Evolutionary conservation across 2,888 invertebrate species (phyloP).

Genomic region (Agriopis aurantiaria): DNA sequence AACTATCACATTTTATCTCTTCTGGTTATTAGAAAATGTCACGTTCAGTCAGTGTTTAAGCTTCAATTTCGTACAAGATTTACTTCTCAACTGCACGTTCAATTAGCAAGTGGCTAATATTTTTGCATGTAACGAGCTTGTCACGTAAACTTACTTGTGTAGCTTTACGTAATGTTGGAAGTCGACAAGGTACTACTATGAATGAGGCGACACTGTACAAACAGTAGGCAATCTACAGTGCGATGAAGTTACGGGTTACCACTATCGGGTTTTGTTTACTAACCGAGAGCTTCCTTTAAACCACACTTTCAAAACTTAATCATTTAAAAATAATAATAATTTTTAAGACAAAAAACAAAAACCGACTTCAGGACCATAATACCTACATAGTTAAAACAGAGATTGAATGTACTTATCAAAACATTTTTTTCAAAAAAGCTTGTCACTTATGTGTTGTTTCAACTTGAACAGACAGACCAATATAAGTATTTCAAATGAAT

Average conservation of each 20-base stretch:
- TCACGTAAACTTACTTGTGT: background rate
- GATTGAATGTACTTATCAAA: too few species aligned
- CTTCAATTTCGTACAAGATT: slow-evolving; percentile 14
- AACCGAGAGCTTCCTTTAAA: too few species aligned
- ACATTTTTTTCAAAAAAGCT: too few species aligned
- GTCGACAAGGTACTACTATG: slow-evolving; percentile 5
- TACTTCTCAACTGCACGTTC: slow-evolving; percentile 4
- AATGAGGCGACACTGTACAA: background rate
- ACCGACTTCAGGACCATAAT: too few species aligned
- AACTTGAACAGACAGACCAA: too few species aligned
- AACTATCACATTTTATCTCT: background rate
- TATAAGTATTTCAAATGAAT: too few species aligned
- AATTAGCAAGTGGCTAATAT: slow-evolving; percentile 19
- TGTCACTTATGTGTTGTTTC: too few species aligned
- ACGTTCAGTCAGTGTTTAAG: slow-evolving; percentile 12
- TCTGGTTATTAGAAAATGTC: slow-evolving; percentile 13
- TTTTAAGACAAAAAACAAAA: too few species aligned
- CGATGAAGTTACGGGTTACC: too few species aligned
- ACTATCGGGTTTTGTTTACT: background rate
- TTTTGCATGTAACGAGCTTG: slow-evolving; percentile 19
- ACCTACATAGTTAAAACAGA: too few species aligned
- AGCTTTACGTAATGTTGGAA: slow-evolving; percentile 14
- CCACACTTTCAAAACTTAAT: too few species aligned
- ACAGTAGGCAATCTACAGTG: slow-evolving; percentile 21
- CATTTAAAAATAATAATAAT: background rate